A percentile compares a stretch with the other conserved stretches of the same genome.
Evolutionary conservation across 2,113 vertebrate species (phyloP).

Genomic region (Tetrao urogallus): DNA sequence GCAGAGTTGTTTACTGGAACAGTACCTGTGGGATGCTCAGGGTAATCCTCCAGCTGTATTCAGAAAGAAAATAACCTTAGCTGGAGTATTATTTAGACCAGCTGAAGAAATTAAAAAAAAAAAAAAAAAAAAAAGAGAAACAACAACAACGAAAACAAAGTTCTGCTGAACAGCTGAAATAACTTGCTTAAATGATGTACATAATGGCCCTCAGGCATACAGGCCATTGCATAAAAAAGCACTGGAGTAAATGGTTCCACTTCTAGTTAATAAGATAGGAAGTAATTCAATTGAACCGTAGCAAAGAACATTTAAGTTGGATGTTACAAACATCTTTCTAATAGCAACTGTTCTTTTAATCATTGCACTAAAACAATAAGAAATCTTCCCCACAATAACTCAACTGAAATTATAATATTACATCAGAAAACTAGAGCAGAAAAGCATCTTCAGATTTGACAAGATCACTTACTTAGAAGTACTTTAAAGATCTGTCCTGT

Average conservation of each 20-base stretch:
- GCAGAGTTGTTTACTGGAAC: background rate
- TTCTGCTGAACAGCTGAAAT: background rate
- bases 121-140: background rate
- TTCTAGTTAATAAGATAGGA: background rate
- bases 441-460: background rate
- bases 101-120: background rate
- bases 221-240: background rate
- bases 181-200: background rate
- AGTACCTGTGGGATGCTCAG: background rate
- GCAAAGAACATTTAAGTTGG: background rate
- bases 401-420: background rate
- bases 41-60: background rate
- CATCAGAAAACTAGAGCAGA: background rate
- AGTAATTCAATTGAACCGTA: background rate
- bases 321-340: background rate
- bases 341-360: slow-evolving; percentile 8
- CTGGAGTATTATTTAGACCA: background rate
- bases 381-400: background rate
- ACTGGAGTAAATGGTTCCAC: background rate
- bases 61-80: background rate
- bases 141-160: background rate
- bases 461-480: background rate
- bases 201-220: background rate
- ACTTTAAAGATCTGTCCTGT: background rate
- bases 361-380: background rate